These are phyloP conservation scores for Caenorhabditis panamensis DNA, from an alignment of 2,888 invertebrate species.

Conservation along the genomic window DNA sequence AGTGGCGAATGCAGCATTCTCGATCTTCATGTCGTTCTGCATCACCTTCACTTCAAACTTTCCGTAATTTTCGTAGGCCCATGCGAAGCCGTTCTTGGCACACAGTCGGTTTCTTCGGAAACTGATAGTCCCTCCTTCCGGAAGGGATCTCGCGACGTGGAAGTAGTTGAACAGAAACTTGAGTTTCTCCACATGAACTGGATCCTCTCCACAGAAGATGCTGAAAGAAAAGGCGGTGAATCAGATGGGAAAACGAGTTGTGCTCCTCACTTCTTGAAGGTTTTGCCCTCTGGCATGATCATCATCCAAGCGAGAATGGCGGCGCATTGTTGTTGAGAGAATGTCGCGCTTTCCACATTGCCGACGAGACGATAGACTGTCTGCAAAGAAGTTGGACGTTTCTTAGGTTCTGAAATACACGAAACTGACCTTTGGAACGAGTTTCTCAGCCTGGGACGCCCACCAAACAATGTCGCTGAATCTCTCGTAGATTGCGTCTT, in stretches of 20 bases:
- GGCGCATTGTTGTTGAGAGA: constrained; percentile 87
- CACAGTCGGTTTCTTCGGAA: constrained; percentile 14
- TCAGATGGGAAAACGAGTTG: background rate
- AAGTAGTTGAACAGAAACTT: constrained; percentile 41
- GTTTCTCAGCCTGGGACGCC: background rate
- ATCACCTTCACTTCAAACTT: no score
- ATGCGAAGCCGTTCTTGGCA: no score
- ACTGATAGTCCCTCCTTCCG: constrained; percentile 23
- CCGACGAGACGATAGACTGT: background rate
- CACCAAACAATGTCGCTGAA: constrained; percentile 2
- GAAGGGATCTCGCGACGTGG: background rate
- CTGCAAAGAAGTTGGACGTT: background rate
- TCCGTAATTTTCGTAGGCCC: no score
- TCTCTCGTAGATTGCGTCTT: background rate
- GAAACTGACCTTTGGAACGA: constrained; percentile 35
- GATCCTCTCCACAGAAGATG: background rate
- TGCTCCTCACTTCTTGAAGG: background rate
- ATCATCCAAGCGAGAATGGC: constrained; percentile 94
- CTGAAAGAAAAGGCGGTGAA: background rate
- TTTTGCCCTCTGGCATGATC: constrained; percentile 84
- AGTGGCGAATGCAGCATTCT: constrained; percentile 62
- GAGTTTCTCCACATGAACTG: constrained; percentile 24
- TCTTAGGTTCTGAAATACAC: background rate
- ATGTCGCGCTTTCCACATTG: constrained; percentile 82
- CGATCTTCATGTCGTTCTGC: constrained; percentile 50